A percentile compares a stretch with the other conserved stretches of the same genome.
Conservation (phyloP, 2,797 vertebrate species). For the Synaphobranchus kaupii region DNA sequence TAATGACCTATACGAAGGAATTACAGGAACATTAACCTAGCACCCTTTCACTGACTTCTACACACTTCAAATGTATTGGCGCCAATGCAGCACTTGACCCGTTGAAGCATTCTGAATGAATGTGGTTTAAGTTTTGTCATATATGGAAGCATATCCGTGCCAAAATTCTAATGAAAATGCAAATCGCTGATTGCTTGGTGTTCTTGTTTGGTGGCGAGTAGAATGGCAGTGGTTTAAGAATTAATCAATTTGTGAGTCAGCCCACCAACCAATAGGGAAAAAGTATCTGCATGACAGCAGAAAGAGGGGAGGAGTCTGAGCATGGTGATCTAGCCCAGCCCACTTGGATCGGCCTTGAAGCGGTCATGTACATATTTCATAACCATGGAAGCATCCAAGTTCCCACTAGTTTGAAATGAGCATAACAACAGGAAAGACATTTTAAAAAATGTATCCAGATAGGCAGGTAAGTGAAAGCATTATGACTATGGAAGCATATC, state of each 20-base stretch:
- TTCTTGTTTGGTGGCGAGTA: background rate
- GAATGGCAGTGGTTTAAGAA: background rate
- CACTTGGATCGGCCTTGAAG: no score
- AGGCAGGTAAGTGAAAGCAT: background rate
- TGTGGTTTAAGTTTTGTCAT: background rate
- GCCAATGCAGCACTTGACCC: background rate
- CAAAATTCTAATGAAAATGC: no score
- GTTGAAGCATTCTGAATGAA: background rate
- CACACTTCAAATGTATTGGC: background rate
- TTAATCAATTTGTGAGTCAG: background rate
- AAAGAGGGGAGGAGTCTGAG: background rate
- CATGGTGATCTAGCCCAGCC: no score
- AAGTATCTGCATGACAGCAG: background rate
- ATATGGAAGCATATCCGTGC: no score
- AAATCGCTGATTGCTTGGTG: no score
- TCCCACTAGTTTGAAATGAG: no score
- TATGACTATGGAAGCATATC: no score
- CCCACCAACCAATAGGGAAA: background rate
- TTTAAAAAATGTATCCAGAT: background rate
- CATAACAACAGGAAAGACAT: background rate
- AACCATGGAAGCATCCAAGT: no score
- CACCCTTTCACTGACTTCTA: background rate
- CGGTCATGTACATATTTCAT: no score
- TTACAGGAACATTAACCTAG: background rate
- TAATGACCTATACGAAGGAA: background rate